Evolutionary conservation across 2,888 invertebrate genomes (phyloP), one percentile per base, ranked within the genome.

Genomic region (Lydus trimaculatus): DNA sequence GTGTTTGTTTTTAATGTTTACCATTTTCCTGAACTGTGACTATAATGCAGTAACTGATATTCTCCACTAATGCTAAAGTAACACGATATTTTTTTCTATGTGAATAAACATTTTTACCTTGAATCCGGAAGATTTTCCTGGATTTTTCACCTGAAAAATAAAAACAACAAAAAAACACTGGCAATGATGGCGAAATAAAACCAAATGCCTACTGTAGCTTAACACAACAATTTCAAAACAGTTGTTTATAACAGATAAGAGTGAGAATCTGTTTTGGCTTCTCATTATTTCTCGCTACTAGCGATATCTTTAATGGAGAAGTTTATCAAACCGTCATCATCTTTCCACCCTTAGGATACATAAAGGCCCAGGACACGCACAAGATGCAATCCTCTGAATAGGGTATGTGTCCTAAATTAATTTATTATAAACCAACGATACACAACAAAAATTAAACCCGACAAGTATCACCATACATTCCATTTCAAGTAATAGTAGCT

Each of bases 341-440:
- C 39, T 61, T 61, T 65, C 58, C 65, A 59, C 71, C 71, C 68
- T 63, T 59, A 66, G 67, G 71, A 68, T 71, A 71, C 64, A 68
- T 68, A 68, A 71, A 67, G 67, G 65, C 61, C 70, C 67, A 70
- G 60, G 60, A 69, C 72, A 70, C 70, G 65, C 70, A 62, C 70
- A 70, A 72, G 68, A 72, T 72, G 72, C 72, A 72, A 70, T 68
- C 70, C 63, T 70, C 63, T 72, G 52, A 43, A 13, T 39, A 17
- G 6, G 58, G 39, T 60, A 66, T 75, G 74, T 71, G 73, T 75
- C 73, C 39, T 74, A 79, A 81, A 82, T 82, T 81, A 82, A 81
- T 82, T 81, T 81, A 82, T 81, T 81, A 75, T 79, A 79, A 80
- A 43, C 17, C 80, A 80, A 81, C 81, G 81, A 81, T 80, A 48